Base-by-base conservation (phyloP, 23 tunicate genomes). In the Halocynthia aurantium region DNA sequence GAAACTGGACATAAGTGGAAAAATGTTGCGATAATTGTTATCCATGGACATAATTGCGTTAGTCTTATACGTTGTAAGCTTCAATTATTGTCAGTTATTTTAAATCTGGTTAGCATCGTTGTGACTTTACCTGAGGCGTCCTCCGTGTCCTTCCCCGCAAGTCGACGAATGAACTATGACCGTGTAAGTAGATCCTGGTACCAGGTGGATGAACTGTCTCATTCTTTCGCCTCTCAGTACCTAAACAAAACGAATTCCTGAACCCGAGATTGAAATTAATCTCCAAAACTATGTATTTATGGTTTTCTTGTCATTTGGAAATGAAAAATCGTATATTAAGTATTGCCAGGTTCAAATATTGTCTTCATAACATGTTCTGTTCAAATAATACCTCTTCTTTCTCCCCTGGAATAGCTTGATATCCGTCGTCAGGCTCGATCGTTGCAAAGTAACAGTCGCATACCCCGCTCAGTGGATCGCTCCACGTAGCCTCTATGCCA, bases 401-500 rank as follows among this genome's bases (percentile, higher is more conserved):
- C 19, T 50, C 66, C 0, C 69, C 84, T n/a, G 87, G 84, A 11
- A 74, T 73, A 8, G 84, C 95, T 9, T 70, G 73, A 73, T 50
- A 53, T 6, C 95, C 87, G 54, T 83, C 84, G 8, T 52, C 67
- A 4, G 84, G 82, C 6, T 22, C 31, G 51, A 88, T 83, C 50
- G 53, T 22, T 17, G 83, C 77, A 40, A 66, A 70, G 61, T 88
- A 88, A 56, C 95, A 88, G 21, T 88, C 95, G 55, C 85, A 83
- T 19, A 65, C 62, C 73, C 95, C 95, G 22, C 55, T 69, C 6
- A 51, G 55, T 12, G 95, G 95, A 8, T 70, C 81, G 17, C 73
- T 81, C 95, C 95, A 88, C 13, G 40, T 75, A 69, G 95, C 95
- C 80, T 88, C 81, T 8, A 88, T 81, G 9, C 95, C 95, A 54